These are phyloP conservation scores for Alcedo atthis DNA, from an alignment of 2,797 vertebrate genomes.

Conservation along the genomic window DNA sequence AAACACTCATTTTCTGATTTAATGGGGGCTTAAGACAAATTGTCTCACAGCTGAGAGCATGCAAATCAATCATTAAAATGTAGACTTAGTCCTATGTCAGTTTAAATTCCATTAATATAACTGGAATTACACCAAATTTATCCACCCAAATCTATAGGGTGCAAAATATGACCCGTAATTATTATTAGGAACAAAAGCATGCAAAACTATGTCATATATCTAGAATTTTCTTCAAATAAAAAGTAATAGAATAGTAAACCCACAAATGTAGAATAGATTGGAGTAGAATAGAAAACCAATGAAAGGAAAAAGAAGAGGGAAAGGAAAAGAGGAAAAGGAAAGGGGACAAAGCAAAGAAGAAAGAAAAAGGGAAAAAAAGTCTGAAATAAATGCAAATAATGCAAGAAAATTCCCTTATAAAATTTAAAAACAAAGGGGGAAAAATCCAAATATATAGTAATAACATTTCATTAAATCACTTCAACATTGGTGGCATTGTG, in stretches of 20 bases:
- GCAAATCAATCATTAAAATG: conserved; percentile 55
- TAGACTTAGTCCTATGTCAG: background rate
- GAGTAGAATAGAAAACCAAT: background rate
- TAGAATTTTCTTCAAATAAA: background rate
- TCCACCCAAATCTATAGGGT: background rate
- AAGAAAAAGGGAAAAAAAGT: background rate
- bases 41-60: conserved; percentile 50
- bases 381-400: background rate
- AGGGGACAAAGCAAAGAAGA: background rate
- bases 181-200: background rate
- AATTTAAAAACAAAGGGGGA: background rate
- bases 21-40: conserved; percentile 56
- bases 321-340: background rate
- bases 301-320: background rate
- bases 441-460: background rate
- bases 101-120: conserved; percentile 22
- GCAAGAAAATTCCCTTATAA: background rate
- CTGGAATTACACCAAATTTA: background rate
- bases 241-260: background rate
- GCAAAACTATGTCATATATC: background rate
- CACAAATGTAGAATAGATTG: background rate
- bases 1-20: conserved; percentile 37
- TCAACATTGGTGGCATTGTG: background rate
- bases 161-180: background rate
- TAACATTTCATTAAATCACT: background rate